Conservation (phyloP, 2,113 vertebrate species). For the Pelecanoides urinatrix region DNA sequence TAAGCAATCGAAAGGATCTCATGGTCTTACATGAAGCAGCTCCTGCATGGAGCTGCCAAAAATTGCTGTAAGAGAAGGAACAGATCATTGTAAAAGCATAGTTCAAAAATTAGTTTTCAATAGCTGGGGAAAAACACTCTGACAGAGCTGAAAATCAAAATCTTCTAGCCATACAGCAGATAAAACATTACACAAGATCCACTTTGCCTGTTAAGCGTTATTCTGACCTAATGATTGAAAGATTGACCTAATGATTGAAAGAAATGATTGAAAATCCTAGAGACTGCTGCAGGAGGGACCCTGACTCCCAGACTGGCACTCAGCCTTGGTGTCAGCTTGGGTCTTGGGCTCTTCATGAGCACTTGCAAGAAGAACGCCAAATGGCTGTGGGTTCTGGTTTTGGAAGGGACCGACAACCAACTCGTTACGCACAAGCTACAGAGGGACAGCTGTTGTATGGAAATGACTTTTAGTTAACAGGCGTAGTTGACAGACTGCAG, state of each 20-base stretch:
- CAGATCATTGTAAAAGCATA: neutral
- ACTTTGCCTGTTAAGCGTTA: neutral
- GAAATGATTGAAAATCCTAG: neutral
- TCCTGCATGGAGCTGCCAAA: neutral
- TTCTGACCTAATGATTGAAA: neutral
- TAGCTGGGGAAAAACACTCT: neutral
- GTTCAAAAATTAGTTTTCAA: neutral
- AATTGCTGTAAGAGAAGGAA: neutral
- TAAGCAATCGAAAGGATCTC: neutral
- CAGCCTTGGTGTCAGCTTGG: neutral
- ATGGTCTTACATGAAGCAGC: neutral
- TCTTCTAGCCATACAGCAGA: neutral
- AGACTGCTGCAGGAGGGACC: neutral
- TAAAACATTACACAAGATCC: neutral
- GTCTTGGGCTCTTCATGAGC: neutral
- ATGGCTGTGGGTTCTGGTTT: neutral
- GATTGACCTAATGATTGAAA: no score
- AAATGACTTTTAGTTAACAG: constrained; percentile 22
- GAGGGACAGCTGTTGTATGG: constrained; percentile 30
- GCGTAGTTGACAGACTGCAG: constrained; percentile 29
- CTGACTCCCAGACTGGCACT: neutral
- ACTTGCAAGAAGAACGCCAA: neutral
- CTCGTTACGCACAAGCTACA: neutral
- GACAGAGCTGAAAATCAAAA: neutral
- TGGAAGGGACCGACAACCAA: neutral